Conservation (phyloP, 1,140 invertebrate species). For the Monochamus saltuarius region DNA sequence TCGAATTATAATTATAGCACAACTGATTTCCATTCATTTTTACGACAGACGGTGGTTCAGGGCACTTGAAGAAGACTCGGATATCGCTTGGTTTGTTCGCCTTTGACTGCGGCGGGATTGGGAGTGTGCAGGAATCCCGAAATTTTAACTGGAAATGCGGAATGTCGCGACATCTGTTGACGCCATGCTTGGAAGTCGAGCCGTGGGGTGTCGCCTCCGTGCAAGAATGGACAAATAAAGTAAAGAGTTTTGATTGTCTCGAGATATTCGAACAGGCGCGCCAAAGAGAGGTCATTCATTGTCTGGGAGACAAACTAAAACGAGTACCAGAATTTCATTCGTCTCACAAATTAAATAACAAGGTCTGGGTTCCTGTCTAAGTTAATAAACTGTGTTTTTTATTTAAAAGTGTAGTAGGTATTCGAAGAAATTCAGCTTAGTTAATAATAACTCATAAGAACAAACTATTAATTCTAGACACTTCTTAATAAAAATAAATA, state of each 20-base stretch:
- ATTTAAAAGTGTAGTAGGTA: too few species aligned
- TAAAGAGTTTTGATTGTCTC: not conserved
- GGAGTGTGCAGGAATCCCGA: conserved; percentile 32
- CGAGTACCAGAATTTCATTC: not conserved
- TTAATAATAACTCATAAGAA: too few species aligned
- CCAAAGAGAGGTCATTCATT: too few species aligned
- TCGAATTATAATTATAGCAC: too few species aligned
- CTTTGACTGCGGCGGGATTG: conserved; percentile 8
- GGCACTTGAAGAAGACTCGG: too few species aligned
- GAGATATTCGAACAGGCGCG: not conserved
- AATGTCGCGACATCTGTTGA: conserved; percentile 45
- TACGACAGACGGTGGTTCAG: not conserved
- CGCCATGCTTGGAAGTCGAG: conserved; percentile 32
- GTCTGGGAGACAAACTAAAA: not conserved
- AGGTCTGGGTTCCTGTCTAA: not conserved
- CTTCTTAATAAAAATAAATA: too few species aligned
- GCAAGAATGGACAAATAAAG: conserved; percentile 31
- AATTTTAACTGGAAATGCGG: conserved; percentile 25
- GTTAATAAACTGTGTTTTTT: not conserved
- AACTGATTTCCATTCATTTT: not conserved
- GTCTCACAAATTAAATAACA: not conserved
- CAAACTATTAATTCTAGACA: too few species aligned
- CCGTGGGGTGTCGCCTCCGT: conserved; percentile 46
- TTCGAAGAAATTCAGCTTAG: too few species aligned
- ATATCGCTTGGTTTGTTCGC: not conserved